Base-by-base conservation (phyloP, 2,113 vertebrate genomes). In the Bagarius yarrelli region DNA sequence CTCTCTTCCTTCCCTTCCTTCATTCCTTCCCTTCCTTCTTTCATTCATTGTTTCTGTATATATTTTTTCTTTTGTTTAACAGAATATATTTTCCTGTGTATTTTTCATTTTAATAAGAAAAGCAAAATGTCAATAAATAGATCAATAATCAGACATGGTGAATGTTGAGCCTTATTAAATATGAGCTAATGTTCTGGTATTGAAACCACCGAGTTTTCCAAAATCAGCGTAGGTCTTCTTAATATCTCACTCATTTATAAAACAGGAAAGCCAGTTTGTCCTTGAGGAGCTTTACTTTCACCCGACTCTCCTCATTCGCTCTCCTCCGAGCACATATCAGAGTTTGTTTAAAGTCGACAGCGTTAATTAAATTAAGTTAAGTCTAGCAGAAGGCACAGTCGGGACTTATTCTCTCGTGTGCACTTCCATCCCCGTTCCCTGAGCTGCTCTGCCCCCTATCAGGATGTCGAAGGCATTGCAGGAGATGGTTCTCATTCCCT, bases 291-390 rank as follows among this genome's bases (percentile, higher is more conserved):
- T 32, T 64, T 27, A 75, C 55, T 71, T 66, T 40, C 50, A 66
- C 60, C 40, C 5, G 40, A 21, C 75, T 60, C 74, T 60, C 57
- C 21, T 63, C 74, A 8, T 44, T 82, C 55, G 18, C 56, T 67
- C 75, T 82, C 82, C 50, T 79, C 72, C 50, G 83, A 59, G 76
- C 88, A 91, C 85, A 87, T 87, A 89, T 91, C 88, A 87, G 90
- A 88, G 89, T 91, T 90, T 91, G 90, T 93, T 92, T 92, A 93
- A 93, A 91, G 91, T 91, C 80, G 89, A 90, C 88, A 89, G 88
- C 84, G 84, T 92, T 92, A 92, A 93, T 94, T 93, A 92, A 92
- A 94, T 93, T 86, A 93, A 91, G 87, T 88, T 89, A 89, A 91
- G 88, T 91, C 89, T 91, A 91, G 89, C 90, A 90, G 91, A 91